Conservation (phyloP, 2,797 vertebrate genomes). For the Lemur catta region DNA sequence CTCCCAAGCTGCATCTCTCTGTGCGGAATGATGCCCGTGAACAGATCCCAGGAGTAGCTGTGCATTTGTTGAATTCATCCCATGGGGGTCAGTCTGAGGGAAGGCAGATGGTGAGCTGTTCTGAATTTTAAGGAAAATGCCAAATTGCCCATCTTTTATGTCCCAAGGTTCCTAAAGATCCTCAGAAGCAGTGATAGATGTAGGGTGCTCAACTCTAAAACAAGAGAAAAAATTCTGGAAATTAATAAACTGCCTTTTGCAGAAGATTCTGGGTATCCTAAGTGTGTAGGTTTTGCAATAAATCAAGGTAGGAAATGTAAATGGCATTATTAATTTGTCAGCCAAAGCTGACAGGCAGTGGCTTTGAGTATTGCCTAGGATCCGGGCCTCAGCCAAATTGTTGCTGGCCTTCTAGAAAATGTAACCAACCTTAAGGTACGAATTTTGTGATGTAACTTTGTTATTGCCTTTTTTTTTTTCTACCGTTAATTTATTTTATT, state of each 20-base stretch:
- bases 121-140: constrained; percentile 38
- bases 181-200: constrained; percentile 24
- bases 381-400: neutral
- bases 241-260: neutral
- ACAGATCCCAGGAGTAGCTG: neutral
- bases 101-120: neutral
- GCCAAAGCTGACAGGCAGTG: neutral
- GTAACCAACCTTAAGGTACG: neutral
- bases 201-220: neutral
- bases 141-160: neutral
- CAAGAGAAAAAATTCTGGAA: neutral
- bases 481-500: neutral
- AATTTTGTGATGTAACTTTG: neutral
- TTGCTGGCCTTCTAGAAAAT: neutral
- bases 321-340: neutral
- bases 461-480: neutral
- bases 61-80: neutral
- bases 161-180: neutral
- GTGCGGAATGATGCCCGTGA: neutral
- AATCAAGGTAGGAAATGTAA: neutral
- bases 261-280: neutral
- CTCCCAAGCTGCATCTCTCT: neutral
- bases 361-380: neutral
- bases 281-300: neutral
- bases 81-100: neutral